phyloP scores from a whole-genome alignment of 2,888 invertebrate genomes.

The Ochropleura plecta region DNA sequence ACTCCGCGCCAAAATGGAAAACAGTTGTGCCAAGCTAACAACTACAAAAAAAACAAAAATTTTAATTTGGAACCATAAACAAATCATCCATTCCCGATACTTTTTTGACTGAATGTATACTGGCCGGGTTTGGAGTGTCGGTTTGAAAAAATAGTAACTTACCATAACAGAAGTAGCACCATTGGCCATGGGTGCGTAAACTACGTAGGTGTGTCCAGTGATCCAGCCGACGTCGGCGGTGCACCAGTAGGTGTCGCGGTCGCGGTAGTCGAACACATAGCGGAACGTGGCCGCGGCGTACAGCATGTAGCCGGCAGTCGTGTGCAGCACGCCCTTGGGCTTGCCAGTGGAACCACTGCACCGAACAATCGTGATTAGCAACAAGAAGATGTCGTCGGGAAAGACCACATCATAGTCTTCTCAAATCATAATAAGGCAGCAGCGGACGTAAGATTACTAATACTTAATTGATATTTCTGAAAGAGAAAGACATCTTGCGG shows the following conservation, averaged over 20 bases:
- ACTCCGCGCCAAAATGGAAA: too few species aligned
- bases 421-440: background rate
- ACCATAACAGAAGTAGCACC: constrained; percentile 98
- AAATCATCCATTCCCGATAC: too few species aligned
- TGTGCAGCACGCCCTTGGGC: constrained; percentile 99
- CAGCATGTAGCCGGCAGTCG: constrained; percentile 98
- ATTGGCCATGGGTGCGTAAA: constrained; percentile 98
- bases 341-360: constrained; percentile 98
- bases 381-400: background rate
- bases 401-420: background rate
- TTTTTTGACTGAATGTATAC: too few species aligned
- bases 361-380: constrained; percentile 14
- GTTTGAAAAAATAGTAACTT: constrained; percentile 74
- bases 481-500: background rate
- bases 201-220: constrained; percentile 97
- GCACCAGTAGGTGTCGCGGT: constrained; percentile 97
- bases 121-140: background rate
- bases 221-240: constrained; percentile 99
- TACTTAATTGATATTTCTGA: background rate
- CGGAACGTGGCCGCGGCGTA: constrained; percentile 98
- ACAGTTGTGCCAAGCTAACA: too few species aligned
- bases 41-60: too few species aligned
- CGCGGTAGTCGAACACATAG: constrained; percentile 98
- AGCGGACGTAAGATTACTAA: background rate
- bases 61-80: too few species aligned